These are phyloP conservation scores for Marisa cornuarietis DNA, from an alignment of 1,140 invertebrate species.

Conservation along the genomic window DNA sequence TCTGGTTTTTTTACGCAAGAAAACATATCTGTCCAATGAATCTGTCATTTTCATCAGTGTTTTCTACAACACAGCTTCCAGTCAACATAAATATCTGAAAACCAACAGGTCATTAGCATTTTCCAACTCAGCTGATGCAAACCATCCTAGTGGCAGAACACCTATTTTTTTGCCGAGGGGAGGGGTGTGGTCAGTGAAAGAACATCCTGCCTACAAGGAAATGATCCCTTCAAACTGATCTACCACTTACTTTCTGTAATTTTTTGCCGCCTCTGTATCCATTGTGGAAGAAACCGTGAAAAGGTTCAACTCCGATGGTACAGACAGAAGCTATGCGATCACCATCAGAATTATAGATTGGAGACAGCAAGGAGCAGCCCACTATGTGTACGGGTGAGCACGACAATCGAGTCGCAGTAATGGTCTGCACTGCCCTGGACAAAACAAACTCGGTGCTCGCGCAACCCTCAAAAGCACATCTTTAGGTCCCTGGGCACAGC, in stretches of 20 bases:
- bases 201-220: background rate
- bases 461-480: background rate
- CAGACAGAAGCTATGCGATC: background rate
- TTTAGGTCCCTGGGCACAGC: no score
- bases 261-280: slow-evolving; percentile 45
- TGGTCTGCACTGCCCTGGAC: no score
- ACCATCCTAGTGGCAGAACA: background rate
- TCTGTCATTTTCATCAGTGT: no score
- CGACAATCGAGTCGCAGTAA: background rate
- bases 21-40: no score
- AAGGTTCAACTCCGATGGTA: slow-evolving; percentile 3
- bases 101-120: slow-evolving; percentile 8
- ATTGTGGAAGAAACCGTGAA: slow-evolving; percentile 26
- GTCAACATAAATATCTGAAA: background rate
- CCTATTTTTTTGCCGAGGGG: background rate
- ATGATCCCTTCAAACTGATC: background rate
- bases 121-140: background rate
- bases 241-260: slow-evolving; percentile 48
- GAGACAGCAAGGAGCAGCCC: background rate
- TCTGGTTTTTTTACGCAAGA: no score
- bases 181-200: background rate
- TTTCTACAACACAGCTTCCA: background rate
- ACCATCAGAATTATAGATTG: slow-evolving; percentile 10
- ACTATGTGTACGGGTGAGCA: background rate
- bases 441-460: background rate